These are phyloP conservation scores for Oenanthe melanoleuca DNA, from an alignment of 2,113 vertebrate genomes.

Conservation along the genomic window DNA sequence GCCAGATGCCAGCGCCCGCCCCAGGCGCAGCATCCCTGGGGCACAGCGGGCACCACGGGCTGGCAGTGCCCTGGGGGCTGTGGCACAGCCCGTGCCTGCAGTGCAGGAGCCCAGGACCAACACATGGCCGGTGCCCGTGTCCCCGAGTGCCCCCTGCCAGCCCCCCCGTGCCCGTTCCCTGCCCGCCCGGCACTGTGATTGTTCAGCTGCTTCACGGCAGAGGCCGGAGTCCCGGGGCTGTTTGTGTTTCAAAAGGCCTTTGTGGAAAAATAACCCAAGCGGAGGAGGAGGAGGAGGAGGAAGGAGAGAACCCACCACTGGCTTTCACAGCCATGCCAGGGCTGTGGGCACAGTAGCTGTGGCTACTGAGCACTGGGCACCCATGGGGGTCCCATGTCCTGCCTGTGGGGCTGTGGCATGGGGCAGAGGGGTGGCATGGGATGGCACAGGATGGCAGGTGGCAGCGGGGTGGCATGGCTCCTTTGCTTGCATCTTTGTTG, in stretches of 20 bases:
- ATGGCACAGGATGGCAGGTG: background rate
- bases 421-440: background rate
- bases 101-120: background rate
- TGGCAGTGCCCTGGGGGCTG: background rate
- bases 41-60: rapidly evolving
- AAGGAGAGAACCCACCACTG: background rate
- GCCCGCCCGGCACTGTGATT: constrained; percentile 49
- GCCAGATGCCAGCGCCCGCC: background rate
- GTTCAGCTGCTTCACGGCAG: constrained; percentile 63
- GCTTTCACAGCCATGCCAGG: background rate
- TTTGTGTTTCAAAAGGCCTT: constrained; percentile 69
- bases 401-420: rapidly evolving
- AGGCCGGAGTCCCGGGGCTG: constrained; percentile 53
- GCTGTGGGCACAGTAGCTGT: background rate
- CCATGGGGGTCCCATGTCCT: background rate
- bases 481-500: background rate
- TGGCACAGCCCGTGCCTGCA: background rate
- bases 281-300: constrained; percentile 13
- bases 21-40: rapidly evolving
- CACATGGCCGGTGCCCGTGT: background rate
- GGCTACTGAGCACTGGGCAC: background rate
- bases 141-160: background rate
- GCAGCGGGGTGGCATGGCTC: rapidly evolving
- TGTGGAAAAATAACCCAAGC: constrained; percentile 65
- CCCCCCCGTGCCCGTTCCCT: constrained; percentile 32